Evolutionary conservation across 2,888 invertebrate genomes (phyloP).

Genomic region (Pycnomerus fuliginosus): DNA sequence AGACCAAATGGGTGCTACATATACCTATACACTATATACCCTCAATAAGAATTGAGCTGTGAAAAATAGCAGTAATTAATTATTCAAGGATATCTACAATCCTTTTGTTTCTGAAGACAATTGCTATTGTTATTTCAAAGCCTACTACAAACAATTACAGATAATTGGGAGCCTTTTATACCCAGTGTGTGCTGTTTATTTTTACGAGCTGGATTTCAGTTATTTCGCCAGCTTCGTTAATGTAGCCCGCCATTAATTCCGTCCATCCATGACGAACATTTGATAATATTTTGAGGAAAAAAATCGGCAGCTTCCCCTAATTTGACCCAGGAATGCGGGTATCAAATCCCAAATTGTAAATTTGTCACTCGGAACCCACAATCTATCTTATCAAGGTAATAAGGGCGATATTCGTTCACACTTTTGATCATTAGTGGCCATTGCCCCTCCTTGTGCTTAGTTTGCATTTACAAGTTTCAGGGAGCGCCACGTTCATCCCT

Average conservation of each 20-base stretch:
- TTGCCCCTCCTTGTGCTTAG: slow-evolving; percentile 53
- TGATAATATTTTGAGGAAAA: slow-evolving; percentile 12
- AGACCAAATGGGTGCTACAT: too few species aligned
- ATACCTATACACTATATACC: too few species aligned
- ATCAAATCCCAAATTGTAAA: slow-evolving; percentile 49
- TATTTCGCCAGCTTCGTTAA: slow-evolving; percentile 10
- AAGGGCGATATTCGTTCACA: slow-evolving; percentile 51
- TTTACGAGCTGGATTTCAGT: slow-evolving; percentile 30
- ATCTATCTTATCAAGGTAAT: slow-evolving; percentile 51
- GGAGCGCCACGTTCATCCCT: slow-evolving; percentile 40
- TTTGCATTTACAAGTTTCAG: slow-evolving; percentile 55
- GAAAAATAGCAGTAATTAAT: slow-evolving; percentile 41
- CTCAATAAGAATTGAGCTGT: slow-evolving; percentile 37
- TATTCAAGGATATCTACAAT: slow-evolving; percentile 39
- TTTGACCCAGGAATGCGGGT: slow-evolving; percentile 17
- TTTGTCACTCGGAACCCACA: slow-evolving; percentile 49
- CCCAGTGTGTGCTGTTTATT: slow-evolving; percentile 29
- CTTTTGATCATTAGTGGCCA: slow-evolving; percentile 52
- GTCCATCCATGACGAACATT: slow-evolving; percentile 5
- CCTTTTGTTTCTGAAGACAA: slow-evolving; percentile 41
- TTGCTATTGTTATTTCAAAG: slow-evolving; percentile 43
- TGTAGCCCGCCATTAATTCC: slow-evolving; percentile 9
- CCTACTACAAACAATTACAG: slow-evolving; percentile 38
- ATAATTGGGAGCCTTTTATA: slow-evolving; percentile 45
- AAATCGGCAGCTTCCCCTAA: slow-evolving; percentile 10